A percentile compares a stretch with the other conserved stretches of the same genome.
Conservation (phyloP, 1,140 invertebrate species). For the Octopus bimaculoides region DNA sequence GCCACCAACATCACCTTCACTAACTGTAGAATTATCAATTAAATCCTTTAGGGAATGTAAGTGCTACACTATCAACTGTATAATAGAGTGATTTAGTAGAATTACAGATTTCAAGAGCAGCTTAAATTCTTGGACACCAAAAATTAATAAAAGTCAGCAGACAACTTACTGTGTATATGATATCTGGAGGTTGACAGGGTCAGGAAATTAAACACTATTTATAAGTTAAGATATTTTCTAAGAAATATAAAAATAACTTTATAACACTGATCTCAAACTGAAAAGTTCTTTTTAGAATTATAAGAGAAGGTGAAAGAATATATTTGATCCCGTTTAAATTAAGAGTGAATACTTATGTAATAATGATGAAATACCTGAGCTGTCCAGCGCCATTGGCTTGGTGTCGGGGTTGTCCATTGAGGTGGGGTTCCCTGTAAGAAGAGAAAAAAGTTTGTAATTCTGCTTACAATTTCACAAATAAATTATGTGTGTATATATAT, state of each 20-base stretch:
- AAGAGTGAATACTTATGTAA: neutral
- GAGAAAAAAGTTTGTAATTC: slow-evolving; percentile 7
- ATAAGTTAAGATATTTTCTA: too few species aligned
- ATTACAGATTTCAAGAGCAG: neutral
- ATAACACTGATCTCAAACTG: too few species aligned
- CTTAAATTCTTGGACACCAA: neutral
- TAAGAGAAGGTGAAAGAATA: too few species aligned
- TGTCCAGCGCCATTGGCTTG: slow-evolving; percentile 38
- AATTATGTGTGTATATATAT: too few species aligned
- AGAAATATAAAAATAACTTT: too few species aligned
- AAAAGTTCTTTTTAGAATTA: too few species aligned
- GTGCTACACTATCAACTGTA: slow-evolving; percentile 7
- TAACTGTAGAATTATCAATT: slow-evolving; percentile 12
- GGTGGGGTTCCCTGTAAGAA: slow-evolving; percentile 33
- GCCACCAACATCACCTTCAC: slow-evolving; percentile 6
- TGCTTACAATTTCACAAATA: neutral
- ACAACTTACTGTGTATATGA: too few species aligned
- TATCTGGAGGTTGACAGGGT: too few species aligned
- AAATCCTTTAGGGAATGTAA: slow-evolving; percentile 6
- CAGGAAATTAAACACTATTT: too few species aligned
- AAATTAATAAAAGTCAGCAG: too few species aligned
- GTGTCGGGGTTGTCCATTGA: slow-evolving; percentile 38
- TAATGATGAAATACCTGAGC: slow-evolving; percentile 29
- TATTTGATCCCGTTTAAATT: neutral
- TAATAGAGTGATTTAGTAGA: neutral